phyloP scores from a whole-genome alignment of 2,113 vertebrate species.

The Crotalus helleri region DNA sequence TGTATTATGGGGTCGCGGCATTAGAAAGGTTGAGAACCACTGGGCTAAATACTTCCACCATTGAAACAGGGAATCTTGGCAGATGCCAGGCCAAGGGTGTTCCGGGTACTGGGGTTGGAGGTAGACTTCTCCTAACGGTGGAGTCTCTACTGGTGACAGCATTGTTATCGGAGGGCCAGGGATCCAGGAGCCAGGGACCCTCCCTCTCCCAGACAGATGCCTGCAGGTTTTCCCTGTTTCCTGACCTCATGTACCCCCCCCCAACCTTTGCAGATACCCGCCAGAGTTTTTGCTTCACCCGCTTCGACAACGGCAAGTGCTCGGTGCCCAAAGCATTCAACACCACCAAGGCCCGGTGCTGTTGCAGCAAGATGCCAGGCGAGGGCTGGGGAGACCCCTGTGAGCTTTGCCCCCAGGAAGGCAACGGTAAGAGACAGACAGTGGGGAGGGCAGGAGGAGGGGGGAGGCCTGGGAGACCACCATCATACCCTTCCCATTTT shows the following conservation, averaged over 20 bases:
- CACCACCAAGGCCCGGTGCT: constrained; percentile 90
- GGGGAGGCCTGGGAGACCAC: neutral
- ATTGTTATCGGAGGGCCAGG: neutral
- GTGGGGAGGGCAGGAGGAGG: neutral
- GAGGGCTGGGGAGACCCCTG: constrained; percentile 95
- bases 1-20: too few species aligned
- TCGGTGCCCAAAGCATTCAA: constrained; percentile 87
- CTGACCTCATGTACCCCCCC: neutral
- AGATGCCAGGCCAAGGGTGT: neutral
- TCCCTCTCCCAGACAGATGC: neutral
- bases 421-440: constrained; percentile 71
- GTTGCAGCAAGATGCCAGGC: constrained; percentile 90
- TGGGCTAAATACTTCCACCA: too few species aligned
- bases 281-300: constrained; percentile 93
- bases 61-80: neutral
- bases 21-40: too few species aligned
- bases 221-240: neutral
- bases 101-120: neutral
- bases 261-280: constrained; percentile 77
- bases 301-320: constrained; percentile 86
- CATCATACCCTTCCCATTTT: neutral
- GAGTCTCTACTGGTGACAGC: neutral
- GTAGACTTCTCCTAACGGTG: neutral
- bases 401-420: constrained; percentile 86
- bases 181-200: neutral